Base-by-base conservation (phyloP, 2,797 vertebrate genomes). In the Bradypodion pumilum region DNA sequence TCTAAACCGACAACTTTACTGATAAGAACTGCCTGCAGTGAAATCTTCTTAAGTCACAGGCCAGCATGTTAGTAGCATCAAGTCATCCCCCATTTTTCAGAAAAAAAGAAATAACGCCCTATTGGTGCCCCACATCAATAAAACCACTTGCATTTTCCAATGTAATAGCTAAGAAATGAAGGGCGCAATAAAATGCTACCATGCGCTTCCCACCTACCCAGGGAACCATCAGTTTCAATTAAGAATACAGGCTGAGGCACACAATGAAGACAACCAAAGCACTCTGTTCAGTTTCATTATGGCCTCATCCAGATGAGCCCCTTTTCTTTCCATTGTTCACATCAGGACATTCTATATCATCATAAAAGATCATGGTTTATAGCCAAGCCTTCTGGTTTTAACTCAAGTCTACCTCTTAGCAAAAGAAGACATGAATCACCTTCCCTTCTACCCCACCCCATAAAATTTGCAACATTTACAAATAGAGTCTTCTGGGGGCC, bases 181-280 rank as follows among this genome's bases (percentile, higher is more conserved):
- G 3, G 82, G 88, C 81, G 80, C 86, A 89, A 83, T 88, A 87
- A 94, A 92, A 87, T 78, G 85, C 87, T 92, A 79, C 88, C 86
- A 85, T 86, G 85, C 59, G 77, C 89, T 76, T 87, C 87, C 63
- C 52, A 59, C 1, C 82, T 73, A 89, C 86, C 89, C 72, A 0
- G 91, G 92, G 91, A 93, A 74, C 76, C 82, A 90, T 92, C 91
- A 86, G 86, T 93, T 92, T 95, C 92, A 93, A 92, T 92, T 92
- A 93, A 80, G 85, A 91, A 86, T 82, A 75, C 82, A 88, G 88
- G 83, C 84, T 86, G 87, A 85, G 85, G 90, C 92, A 83, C 59
- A 68, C 0, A 10, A 85, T n/a, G 76, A 89, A 75, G 1, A 80
- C 0, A 1, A 86, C 68, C 85, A 63, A 69, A 91, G 85, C 87